phyloP scores from a whole-genome alignment of 2,113 vertebrate genomes.

The Chaetorhynchus papuensis region DNA sequence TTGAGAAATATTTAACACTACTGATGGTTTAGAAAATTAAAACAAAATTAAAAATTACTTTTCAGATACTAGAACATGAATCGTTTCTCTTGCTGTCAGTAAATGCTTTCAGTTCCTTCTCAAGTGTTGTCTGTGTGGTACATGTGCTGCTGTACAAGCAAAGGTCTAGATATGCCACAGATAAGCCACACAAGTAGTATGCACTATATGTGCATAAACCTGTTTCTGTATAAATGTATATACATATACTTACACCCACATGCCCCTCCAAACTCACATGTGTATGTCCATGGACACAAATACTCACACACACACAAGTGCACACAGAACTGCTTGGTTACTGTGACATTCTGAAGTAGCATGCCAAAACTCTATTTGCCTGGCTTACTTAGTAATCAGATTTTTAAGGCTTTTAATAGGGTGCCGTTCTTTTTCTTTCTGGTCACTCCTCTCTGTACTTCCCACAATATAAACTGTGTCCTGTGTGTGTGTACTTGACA shows the following conservation, averaged over 20 bases:
- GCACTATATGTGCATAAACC: not conserved
- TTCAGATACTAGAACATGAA: not conserved
- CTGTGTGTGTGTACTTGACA: not conserved
- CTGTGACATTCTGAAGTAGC: not conserved
- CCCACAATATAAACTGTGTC: not conserved
- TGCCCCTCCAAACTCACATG: not conserved
- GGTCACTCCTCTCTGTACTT: not conserved
- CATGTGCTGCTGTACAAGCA: not conserved
- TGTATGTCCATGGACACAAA: accelerated
- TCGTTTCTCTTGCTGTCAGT: not conserved
- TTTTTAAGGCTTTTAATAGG: not conserved
- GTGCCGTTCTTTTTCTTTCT: not conserved
- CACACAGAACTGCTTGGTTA: not conserved
- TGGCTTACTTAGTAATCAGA: not conserved
- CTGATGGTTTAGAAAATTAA: not conserved
- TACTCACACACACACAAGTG: not conserved
- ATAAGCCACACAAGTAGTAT: not conserved
- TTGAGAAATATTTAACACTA: not conserved
- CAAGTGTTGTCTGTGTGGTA: not conserved
- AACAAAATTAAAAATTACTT: not conserved
- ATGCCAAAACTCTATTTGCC: not conserved
- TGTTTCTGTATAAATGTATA: not conserved
- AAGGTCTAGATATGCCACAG: not conserved
- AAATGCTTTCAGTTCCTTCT: not conserved
- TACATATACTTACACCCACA: not conserved